phyloP scores from a whole-genome alignment of 2,797 vertebrate species.

The Poeciliopsis presidionis region DNA sequence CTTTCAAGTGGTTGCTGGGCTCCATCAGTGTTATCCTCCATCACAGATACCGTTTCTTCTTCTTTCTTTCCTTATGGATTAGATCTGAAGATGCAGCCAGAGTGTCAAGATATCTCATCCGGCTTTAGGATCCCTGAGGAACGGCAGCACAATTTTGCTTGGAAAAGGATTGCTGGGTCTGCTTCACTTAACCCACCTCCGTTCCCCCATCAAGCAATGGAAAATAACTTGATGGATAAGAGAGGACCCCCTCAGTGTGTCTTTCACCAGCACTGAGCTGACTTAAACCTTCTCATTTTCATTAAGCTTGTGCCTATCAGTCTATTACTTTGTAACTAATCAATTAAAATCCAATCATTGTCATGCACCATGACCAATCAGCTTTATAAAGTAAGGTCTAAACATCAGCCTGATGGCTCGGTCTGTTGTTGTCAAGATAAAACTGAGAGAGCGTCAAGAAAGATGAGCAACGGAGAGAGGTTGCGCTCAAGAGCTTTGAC shows the following conservation, averaged over 20 bases:
- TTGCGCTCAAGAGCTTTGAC: constrained; percentile 45
- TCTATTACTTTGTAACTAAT: constrained; percentile 76
- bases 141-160: not conserved
- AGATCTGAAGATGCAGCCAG: constrained; percentile 3
- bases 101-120: not conserved
- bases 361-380: constrained; percentile 67
- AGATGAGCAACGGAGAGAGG: constrained; percentile 33
- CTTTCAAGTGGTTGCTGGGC: not conserved
- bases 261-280: constrained; percentile 23
- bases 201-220: not conserved
- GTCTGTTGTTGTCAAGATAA: constrained; percentile 62
- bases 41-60: not conserved
- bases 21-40: not conserved
- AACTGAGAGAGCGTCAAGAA: constrained; percentile 22
- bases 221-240: constrained; percentile 4
- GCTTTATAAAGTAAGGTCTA: constrained; percentile 57
- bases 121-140: not conserved
- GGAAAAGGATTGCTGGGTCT: not conserved
- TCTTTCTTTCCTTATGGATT: not conserved
- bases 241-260: not conserved
- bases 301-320: constrained; percentile 60
- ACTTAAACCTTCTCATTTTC: constrained; percentile 47
- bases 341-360: constrained; percentile 80
- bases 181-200: not conserved
- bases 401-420: constrained; percentile 47